Conservation (phyloP, 2,888 invertebrate genomes). For the Morinoia aosen region DNA sequence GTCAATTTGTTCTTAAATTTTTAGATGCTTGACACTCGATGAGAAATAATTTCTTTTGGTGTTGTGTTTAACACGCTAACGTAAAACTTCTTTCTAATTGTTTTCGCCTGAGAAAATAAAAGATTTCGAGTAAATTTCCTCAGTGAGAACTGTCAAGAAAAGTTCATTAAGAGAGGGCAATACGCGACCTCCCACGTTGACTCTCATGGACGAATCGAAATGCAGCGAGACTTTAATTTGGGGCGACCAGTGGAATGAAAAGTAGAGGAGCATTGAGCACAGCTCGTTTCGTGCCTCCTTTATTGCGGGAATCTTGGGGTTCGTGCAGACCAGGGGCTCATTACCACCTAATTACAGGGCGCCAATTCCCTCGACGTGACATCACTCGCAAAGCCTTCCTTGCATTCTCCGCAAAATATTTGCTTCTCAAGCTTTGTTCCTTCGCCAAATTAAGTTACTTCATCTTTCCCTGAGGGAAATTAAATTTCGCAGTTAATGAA, state of each 20-base stretch:
- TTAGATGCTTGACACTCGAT: too few relatives aligned
- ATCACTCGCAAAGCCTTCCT: background rate
- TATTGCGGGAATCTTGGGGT: background rate
- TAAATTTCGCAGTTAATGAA: background rate
- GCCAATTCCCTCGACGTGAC: conserved; percentile 2
- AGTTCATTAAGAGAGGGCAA: background rate
- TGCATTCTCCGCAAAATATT: background rate
- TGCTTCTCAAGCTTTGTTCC: background rate
- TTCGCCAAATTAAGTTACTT: background rate
- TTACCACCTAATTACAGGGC: background rate
- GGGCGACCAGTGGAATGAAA: background rate
- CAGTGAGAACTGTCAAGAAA: background rate
- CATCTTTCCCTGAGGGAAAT: background rate
- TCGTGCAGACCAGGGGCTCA: background rate
- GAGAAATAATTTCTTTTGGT: too few relatives aligned
- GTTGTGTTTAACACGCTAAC: too few relatives aligned
- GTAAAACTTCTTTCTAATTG: background rate
- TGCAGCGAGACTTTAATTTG: background rate
- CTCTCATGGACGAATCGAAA: background rate
- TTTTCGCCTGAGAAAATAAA: background rate
- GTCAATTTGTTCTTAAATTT: too few relatives aligned
- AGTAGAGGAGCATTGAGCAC: background rate
- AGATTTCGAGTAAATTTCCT: background rate
- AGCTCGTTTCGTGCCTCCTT: background rate
- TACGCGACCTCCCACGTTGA: background rate